These are phyloP conservation scores for Dryomyza anilis DNA, from an alignment of 2,888 invertebrate species.

Conservation along the genomic window DNA sequence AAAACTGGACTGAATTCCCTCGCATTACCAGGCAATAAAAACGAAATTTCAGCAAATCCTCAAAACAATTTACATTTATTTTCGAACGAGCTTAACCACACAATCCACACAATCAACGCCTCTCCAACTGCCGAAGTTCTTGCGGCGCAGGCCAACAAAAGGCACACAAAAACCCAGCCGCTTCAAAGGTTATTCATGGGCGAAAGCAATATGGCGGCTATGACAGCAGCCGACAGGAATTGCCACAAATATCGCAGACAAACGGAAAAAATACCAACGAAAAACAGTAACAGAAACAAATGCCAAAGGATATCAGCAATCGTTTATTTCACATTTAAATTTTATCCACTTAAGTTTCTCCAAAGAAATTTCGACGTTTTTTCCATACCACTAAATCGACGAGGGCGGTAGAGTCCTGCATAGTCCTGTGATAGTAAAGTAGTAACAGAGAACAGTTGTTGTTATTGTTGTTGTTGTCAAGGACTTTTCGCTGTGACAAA, in stretches of 20 bases:
- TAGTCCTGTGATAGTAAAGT: neutral
- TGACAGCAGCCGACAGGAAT: constrained; percentile 2
- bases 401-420: neutral
- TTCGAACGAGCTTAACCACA: constrained; percentile 18
- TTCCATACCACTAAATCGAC: neutral
- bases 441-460: neutral
- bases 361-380: neutral
- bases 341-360: constrained; percentile 26
- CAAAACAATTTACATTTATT: constrained; percentile 32
- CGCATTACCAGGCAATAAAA: constrained; percentile 32
- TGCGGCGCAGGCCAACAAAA: too few species aligned
- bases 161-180: too few species aligned
- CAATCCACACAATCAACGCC: neutral
- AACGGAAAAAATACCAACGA: neutral
- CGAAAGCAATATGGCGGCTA: neutral
- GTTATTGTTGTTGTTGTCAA: constrained; percentile 5
- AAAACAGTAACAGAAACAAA: neutral
- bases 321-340: constrained; percentile 27
- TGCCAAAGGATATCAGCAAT: neutral
- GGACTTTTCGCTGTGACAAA: constrained; percentile 16
- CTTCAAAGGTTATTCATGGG: too few species aligned
- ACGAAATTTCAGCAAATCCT: constrained; percentile 27
- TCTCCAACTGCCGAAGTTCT: too few species aligned
- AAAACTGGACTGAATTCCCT: too few species aligned
- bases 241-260: neutral